Evolutionary conservation across 2,797 vertebrate species (phyloP).

Genomic region (Bothrops alternatus): DNA sequence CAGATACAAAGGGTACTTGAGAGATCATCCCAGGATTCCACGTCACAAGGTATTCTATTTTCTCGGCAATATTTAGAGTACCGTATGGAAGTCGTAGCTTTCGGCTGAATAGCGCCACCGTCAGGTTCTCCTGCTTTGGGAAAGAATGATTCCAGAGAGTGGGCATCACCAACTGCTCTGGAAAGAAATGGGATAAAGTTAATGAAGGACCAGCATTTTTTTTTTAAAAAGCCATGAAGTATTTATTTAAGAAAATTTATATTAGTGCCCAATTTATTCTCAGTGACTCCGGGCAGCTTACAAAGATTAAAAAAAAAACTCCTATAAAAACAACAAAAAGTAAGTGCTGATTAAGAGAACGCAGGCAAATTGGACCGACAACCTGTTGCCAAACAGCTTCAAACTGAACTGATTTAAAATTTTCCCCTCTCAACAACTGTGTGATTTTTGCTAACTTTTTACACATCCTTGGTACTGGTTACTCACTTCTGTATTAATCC

Average conservation of each 20-base stretch:
- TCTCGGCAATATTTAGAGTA: constrained; percentile 60
- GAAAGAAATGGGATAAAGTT: constrained; percentile 5
- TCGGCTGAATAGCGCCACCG: constrained; percentile 75
- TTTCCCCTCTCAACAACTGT: not conserved
- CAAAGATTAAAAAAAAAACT: not conserved
- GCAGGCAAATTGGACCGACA: not conserved
- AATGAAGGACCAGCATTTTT: not conserved
- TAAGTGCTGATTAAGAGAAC: not conserved
- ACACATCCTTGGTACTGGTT: not conserved
- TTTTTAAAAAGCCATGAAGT: too few species aligned
- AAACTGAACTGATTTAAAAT: not conserved
- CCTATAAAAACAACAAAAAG: not conserved
- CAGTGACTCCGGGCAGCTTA: not conserved
- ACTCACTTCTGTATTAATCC: not conserved
- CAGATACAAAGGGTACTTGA: constrained; percentile 13
- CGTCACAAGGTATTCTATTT: constrained; percentile 76
- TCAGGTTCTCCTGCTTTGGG: constrained; percentile 8
- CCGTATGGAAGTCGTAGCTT: constrained; percentile 63
- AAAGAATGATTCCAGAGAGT: constrained; percentile 24
- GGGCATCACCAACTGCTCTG: constrained; percentile 41
- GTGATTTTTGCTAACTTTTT: not conserved
- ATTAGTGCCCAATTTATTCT: not conserved
- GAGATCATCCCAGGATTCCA: constrained; percentile 37
- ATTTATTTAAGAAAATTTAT: not conserved
- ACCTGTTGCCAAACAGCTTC: not conserved